Evolutionary conservation across 64 coral and sea anemone genomes (phyloP).

Genomic region (Orbicella faveolata): DNA sequence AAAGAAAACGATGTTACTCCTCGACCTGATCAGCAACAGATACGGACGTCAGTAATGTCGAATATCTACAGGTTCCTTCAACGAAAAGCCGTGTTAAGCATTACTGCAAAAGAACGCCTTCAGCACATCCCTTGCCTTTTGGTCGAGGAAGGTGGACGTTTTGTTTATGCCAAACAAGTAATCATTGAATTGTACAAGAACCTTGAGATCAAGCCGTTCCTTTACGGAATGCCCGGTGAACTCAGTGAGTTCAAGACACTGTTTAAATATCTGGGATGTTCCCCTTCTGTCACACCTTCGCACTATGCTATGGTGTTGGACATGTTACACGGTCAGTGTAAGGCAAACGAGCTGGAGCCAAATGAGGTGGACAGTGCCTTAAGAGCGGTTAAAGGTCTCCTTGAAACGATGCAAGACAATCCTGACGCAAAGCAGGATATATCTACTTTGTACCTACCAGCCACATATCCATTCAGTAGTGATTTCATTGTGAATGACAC

Average conservation of each 20-base stretch:
- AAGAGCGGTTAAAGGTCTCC: conserved; percentile 58
- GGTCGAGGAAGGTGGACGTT: conserved; percentile 58
- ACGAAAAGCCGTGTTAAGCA: background rate
- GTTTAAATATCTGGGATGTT: conserved; percentile 65
- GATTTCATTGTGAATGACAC: background rate
- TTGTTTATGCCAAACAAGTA: conserved; percentile 53
- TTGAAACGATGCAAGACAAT: conserved; percentile 26
- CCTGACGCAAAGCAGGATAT: background rate
- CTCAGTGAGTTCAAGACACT: conserved; percentile 25
- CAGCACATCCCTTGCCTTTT: conserved; percentile 33
- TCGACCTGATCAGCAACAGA: background rate
- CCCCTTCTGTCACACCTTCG: conserved; percentile 5
- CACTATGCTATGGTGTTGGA: conserved; percentile 62
- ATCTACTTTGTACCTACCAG: conserved; percentile 48
- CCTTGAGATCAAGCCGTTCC: conserved; percentile 48
- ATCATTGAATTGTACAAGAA: conserved; percentile 22
- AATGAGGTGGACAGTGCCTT: conserved; percentile 24
- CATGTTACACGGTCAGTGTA: conserved; percentile 28
- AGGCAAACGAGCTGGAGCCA: conserved; percentile 1
- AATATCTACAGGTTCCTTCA: conserved; percentile 26
- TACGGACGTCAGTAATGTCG: conserved; percentile 3
- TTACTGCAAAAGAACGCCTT: background rate
- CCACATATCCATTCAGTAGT: background rate
- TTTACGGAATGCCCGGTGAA: conserved; percentile 34
- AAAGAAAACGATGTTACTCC: conserved; percentile 10